Evolutionary conservation across 2,113 vertebrate species (phyloP).

Genomic region (Xyliphius kryptos): DNA sequence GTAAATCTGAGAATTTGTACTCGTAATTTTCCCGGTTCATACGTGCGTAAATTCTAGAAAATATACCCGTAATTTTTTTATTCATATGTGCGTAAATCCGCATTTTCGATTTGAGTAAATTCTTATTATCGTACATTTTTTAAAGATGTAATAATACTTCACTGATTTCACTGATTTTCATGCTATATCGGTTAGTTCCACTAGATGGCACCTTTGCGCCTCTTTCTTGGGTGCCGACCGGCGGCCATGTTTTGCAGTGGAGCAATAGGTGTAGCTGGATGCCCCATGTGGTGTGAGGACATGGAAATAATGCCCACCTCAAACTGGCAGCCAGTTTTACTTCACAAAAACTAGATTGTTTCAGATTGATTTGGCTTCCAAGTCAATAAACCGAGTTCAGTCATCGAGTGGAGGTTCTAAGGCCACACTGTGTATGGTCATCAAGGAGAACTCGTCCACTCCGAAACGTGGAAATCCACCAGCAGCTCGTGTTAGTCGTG

Average conservation of each 20-base stretch:
- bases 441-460: background rate
- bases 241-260: slow-evolving; percentile 28
- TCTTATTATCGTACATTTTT: too few species aligned
- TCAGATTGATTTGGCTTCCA: background rate
- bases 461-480: background rate
- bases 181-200: background rate
- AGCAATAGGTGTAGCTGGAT: background rate
- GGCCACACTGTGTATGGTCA: too few species aligned
- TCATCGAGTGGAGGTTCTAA: too few species aligned
- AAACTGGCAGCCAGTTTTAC: background rate
- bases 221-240: background rate
- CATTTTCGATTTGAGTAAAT: too few species aligned
- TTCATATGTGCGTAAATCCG: too few species aligned
- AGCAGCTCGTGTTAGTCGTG: background rate
- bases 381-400: too few species aligned
- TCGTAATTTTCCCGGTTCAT: too few species aligned
- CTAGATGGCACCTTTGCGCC: slow-evolving; percentile 8
- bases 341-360: background rate
- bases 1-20: too few species aligned
- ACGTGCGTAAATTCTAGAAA: too few species aligned
- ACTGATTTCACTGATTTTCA: too few species aligned
- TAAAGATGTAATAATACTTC: too few species aligned
- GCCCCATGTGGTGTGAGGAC: slow-evolving; percentile 5
- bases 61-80: too few species aligned
- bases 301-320: background rate